phyloP scores from a whole-genome alignment of 2,113 vertebrate genomes.

The Epinephelus cyanopodus region DNA sequence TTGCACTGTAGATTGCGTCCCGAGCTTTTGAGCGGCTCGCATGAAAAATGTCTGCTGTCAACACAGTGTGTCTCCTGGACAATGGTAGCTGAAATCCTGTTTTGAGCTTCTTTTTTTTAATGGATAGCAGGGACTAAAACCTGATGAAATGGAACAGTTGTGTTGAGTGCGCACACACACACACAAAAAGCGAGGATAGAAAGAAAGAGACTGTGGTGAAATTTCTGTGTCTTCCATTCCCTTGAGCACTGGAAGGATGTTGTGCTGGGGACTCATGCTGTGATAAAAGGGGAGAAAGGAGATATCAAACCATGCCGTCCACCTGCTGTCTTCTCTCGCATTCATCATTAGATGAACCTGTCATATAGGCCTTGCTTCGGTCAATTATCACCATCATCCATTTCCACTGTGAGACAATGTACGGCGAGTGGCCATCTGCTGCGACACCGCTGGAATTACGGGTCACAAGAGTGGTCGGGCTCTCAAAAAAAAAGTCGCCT shows the following conservation, averaged over 20 bases:
- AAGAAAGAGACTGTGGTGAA: constrained; percentile 43
- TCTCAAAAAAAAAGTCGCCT: constrained; percentile 31
- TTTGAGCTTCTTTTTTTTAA: constrained; percentile 61
- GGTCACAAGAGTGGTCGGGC: constrained; percentile 29
- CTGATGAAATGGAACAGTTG: constrained; percentile 79
- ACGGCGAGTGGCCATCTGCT: constrained; percentile 65
- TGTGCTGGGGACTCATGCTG: constrained; percentile 73
- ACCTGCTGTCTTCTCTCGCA: constrained; percentile 76
- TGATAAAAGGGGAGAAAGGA: constrained; percentile 82
- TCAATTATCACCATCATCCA: constrained; percentile 70
- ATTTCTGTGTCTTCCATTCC: constrained; percentile 77
- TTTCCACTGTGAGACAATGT: constrained; percentile 59
- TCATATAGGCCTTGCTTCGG: constrained; percentile 58
- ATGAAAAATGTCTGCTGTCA: constrained; percentile 77
- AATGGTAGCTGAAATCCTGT: constrained; percentile 71
- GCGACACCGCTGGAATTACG: constrained; percentile 33
- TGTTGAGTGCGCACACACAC: constrained; percentile 52
- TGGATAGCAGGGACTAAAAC: constrained; percentile 69
- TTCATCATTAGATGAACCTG: constrained; percentile 77
- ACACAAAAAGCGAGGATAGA: constrained; percentile 54
- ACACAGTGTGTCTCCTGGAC: constrained; percentile 70
- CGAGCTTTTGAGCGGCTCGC: constrained; percentile 65
- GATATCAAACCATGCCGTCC: constrained; percentile 82
- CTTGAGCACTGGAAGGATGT: constrained; percentile 71
- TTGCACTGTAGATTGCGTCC: constrained; percentile 69